Percentiles rank a stretch among this genome's conserved stretches.
These are phyloP conservation scores for Galagoides demidoff DNA, from an alignment of 2,797 vertebrate genomes.

Conservation along the genomic window DNA sequence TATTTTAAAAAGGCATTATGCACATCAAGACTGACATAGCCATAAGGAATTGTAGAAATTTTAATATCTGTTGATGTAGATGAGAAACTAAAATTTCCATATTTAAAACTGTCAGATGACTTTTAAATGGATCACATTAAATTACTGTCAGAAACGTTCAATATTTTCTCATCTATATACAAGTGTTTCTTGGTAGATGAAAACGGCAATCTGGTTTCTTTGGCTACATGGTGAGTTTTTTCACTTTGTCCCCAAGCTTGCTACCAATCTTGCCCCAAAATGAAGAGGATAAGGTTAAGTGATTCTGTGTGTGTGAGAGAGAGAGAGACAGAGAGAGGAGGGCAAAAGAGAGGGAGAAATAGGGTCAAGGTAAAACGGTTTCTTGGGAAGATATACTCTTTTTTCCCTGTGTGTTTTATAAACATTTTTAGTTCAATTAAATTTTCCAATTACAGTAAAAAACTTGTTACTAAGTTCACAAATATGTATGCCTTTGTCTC, in stretches of 20 bases:
- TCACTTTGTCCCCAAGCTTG: not conserved
- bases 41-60: conserved; percentile 69
- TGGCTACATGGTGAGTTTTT: not conserved
- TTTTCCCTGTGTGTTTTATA: not conserved
- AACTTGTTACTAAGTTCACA: not conserved
- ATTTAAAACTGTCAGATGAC: conserved; percentile 72
- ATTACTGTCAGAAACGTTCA: conserved; percentile 58
- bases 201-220: conserved; percentile 49
- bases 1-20: conserved; percentile 68
- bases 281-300: not conserved
- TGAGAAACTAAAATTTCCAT: conserved; percentile 65
- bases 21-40: conserved; percentile 53
- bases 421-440: not conserved
- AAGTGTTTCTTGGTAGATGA: conserved; percentile 50
- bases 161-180: conserved; percentile 67
- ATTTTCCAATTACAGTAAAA: not conserved
- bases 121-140: conserved; percentile 71
- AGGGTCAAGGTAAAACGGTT: not conserved
- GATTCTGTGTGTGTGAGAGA: not conserved
- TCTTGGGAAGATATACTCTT: conserved; percentile 9
- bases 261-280: conserved; percentile 11
- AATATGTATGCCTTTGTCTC: not conserved
- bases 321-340: too few species aligned
- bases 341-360: not conserved
- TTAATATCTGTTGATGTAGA: conserved; percentile 68